phyloP scores from a whole-genome alignment of 1,140 invertebrate genomes.

The Papilio aristodemus region DNA sequence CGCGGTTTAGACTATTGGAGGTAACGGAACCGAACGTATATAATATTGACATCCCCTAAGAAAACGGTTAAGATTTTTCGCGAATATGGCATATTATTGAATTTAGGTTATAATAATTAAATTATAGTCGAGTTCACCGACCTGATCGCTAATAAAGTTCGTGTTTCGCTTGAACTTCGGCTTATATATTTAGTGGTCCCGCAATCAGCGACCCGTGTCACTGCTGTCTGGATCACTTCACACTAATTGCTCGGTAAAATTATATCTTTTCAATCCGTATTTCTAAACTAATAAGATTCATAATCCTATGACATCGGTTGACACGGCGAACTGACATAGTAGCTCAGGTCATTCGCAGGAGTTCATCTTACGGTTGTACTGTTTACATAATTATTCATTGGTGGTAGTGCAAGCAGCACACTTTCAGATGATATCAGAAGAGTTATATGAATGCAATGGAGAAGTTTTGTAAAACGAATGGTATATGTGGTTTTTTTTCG shows the following conservation, averaged over 20 bases:
- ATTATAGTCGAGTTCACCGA: background rate
- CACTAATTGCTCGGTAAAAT: slow-evolving; percentile 20
- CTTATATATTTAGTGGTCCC: slow-evolving; percentile 22
- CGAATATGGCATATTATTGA: too few species aligned
- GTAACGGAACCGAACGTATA: too few species aligned
- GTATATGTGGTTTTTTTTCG: too few species aligned
- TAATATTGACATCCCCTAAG: too few species aligned
- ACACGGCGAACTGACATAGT: slow-evolving; percentile 2
- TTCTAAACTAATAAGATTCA: background rate
- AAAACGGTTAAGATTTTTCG: too few species aligned
- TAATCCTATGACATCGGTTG: background rate
- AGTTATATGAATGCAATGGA: too few species aligned
- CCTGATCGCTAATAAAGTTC: slow-evolving; percentile 13
- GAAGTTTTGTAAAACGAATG: too few species aligned
- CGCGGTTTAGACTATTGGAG: too few species aligned
- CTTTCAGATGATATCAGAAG: slow-evolving; percentile 55
- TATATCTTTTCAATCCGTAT: slow-evolving; percentile 12
- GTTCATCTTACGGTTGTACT: slow-evolving; percentile 51
- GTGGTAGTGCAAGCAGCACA: slow-evolving; percentile 49
- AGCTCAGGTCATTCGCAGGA: slow-evolving; percentile 48
- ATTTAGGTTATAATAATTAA: background rate
- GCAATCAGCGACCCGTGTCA: slow-evolving; percentile 28
- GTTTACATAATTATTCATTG: slow-evolving; percentile 39
- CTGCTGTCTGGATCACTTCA: slow-evolving; percentile 30
- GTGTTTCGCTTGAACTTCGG: background rate